Percentiles rank a stretch among this genome's conserved stretches.
Conservation (phyloP, 2,888 invertebrate species). For the Plutella xylostella region DNA sequence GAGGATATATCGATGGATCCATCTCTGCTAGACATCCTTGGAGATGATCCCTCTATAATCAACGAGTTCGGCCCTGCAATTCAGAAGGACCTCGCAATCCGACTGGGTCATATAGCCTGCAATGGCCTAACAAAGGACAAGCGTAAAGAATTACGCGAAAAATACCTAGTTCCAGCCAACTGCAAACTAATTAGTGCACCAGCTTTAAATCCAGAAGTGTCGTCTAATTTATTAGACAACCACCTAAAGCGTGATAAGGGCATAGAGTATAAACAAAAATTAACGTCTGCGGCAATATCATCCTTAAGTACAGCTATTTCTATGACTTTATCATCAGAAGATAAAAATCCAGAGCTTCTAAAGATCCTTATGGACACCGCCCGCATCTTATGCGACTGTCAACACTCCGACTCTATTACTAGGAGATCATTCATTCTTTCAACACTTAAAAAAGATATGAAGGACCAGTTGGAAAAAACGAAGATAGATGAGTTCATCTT, state of each 20-base stretch:
- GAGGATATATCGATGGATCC: too few relatives aligned
- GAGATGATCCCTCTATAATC: constrained; percentile 12
- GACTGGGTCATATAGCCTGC: constrained; percentile 16
- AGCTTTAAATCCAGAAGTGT: constrained; percentile 19
- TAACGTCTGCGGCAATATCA: constrained; percentile 15
- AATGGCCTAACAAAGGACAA: constrained; percentile 16
- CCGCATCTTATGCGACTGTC: constrained; percentile 14
- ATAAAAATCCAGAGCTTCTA: background rate
- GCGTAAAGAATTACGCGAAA: constrained; percentile 16
- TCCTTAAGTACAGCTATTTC: constrained; percentile 16
- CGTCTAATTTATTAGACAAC: constrained; percentile 16
- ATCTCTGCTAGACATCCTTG: constrained; percentile 16
- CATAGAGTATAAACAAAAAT: constrained; percentile 20
- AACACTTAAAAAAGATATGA: constrained; percentile 18
- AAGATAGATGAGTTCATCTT: constrained; percentile 14
- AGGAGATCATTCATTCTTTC: constrained; percentile 13
- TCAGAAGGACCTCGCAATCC: constrained; percentile 16
- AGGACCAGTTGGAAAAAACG: constrained; percentile 15
- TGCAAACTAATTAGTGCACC: constrained; percentile 18
- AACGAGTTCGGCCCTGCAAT: constrained; percentile 17
- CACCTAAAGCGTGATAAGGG: constrained; percentile 18
- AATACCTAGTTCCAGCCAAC: constrained; percentile 18
- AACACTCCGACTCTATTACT: constrained; percentile 14
- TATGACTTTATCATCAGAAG: constrained; percentile 1
- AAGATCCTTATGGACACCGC: constrained; percentile 15